These are phyloP conservation scores for Leptobrachium ailaonicum DNA, from an alignment of 2,113 vertebrate species.

Conservation along the genomic window DNA sequence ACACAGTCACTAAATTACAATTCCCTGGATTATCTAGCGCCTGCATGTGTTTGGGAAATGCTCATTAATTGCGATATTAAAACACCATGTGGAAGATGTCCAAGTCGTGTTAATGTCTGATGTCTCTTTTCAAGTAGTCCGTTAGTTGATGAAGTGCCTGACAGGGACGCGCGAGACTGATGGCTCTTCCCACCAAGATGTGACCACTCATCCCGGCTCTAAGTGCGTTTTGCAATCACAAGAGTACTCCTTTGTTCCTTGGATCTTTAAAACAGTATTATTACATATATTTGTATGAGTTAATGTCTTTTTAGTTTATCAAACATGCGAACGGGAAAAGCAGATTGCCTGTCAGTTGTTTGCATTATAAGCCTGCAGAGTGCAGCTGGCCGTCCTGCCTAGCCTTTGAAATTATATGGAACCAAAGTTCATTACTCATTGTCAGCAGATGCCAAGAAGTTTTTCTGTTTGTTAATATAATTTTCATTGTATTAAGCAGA, in stretches of 20 bases:
- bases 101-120: constrained; percentile 18
- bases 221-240: constrained; percentile 15
- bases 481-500: constrained; percentile 25
- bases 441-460: constrained; percentile 33
- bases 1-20: constrained; percentile 37
- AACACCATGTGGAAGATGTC: constrained; percentile 46
- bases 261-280: constrained; percentile 26
- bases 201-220: constrained; percentile 26
- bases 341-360: constrained; percentile 47
- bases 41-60: constrained; percentile 26
- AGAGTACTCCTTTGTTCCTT: constrained; percentile 1
- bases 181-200: background rate
- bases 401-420: constrained; percentile 39
- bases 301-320: constrained; percentile 41
- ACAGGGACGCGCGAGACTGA: constrained; percentile 26
- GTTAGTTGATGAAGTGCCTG: constrained; percentile 37
- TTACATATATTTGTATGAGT: constrained; percentile 18
- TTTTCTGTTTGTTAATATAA: constrained; percentile 27
- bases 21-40: constrained; percentile 25
- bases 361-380: constrained; percentile 39
- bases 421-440: constrained; percentile 48
- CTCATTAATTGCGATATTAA: constrained; percentile 48
- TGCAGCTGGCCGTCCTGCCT: constrained; percentile 41
- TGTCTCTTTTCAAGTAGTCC: constrained; percentile 33
- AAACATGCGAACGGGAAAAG: constrained; percentile 38